phyloP scores from a whole-genome alignment of 2,888 invertebrate genomes.

The Callinectes sapidus region DNA sequence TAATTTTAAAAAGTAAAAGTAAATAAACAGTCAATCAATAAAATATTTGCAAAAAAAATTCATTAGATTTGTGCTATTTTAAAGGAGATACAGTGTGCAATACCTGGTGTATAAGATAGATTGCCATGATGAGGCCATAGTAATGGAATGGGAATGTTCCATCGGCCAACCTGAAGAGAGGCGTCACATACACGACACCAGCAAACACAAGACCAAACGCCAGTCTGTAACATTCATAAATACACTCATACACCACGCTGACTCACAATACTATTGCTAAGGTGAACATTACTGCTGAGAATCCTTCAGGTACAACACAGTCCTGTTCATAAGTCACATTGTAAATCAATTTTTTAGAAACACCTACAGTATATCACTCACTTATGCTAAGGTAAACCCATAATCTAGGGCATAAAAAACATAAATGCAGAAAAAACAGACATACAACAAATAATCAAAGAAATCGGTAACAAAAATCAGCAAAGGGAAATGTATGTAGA shows the following conservation, averaged over 20 bases:
- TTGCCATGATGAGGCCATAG: slow-evolving; percentile 67
- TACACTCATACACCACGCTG: not conserved
- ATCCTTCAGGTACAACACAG: not conserved
- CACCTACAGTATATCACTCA: not conserved
- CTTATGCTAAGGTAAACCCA: too few relatives aligned
- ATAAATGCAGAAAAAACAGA: not conserved
- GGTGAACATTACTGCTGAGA: not conserved
- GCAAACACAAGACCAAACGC: slow-evolving; percentile 90
- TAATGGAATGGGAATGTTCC: slow-evolving; percentile 67
- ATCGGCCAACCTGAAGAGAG: slow-evolving; percentile 80
- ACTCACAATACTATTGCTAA: not conserved
- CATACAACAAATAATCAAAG: not conserved
- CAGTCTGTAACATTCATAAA: slow-evolving; percentile 79
- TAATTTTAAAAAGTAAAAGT: too few relatives aligned
- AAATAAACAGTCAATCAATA: too few relatives aligned
- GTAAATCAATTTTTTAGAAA: too few relatives aligned
- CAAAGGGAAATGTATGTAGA: too few relatives aligned
- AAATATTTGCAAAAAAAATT: not conserved
- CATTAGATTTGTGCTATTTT: not conserved
- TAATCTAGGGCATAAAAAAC: not conserved
- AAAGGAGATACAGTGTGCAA: not conserved
- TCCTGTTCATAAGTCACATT: not conserved
- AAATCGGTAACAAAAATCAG: too few relatives aligned
- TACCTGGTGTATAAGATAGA: slow-evolving; percentile 81
- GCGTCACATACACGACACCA: slow-evolving; percentile 89